Base-by-base conservation (phyloP, 2,888 invertebrate genomes). In the Agriopis leucophaearia region DNA sequence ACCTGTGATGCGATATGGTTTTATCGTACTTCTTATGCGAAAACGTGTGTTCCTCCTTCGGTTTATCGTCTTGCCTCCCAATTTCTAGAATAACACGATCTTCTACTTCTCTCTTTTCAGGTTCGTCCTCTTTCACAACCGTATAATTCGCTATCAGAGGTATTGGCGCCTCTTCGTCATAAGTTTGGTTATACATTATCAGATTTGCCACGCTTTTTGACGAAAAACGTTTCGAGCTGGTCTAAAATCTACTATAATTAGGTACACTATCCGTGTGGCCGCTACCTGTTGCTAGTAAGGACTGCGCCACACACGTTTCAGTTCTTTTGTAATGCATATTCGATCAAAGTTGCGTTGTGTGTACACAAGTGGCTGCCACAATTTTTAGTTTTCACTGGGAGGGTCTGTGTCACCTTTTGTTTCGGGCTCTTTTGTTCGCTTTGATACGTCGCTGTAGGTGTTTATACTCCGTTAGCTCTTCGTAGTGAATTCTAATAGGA, bases 21-120 rank as follows among this genome's bases (percentile, higher is more conserved):
- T 94, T 94, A 64, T 94, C 94, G 62, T 94, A 94, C 73, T 94
- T 94, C 80, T 94, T 94, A 69, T 94, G 94, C 0, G 93, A 94
- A 69, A 94, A 94, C 27, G 93, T 94, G 10, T 83, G 85, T 70
- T 93, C 93, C 71, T 94, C 93, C 63, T 79, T 86, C 0, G 91
- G 90, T 36, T 85, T 90, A 1, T 94, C 94, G n/a, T 93, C 94
- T 64, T 87, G 93, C 1, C 91, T 81, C 7, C 94, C 94, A 73
- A 94, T 94, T 84, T 94, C 94, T 67, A 94, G 82, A 67, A 94
- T 93, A 0, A 94, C 90, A 1, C 90, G 81, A 4, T 92, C 92
- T 71, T 92, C 27, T 27, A 27, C 93, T 67, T 79, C 62, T 45
- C 90, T 35, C 88, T 84, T 72, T 90, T 91, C 44, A 89, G 89